A percentile compares a stretch with the other conserved stretches of the same genome.
Evolutionary conservation across 2,888 invertebrate species (phyloP).

Genomic region (Linnaemya vulpina): DNA sequence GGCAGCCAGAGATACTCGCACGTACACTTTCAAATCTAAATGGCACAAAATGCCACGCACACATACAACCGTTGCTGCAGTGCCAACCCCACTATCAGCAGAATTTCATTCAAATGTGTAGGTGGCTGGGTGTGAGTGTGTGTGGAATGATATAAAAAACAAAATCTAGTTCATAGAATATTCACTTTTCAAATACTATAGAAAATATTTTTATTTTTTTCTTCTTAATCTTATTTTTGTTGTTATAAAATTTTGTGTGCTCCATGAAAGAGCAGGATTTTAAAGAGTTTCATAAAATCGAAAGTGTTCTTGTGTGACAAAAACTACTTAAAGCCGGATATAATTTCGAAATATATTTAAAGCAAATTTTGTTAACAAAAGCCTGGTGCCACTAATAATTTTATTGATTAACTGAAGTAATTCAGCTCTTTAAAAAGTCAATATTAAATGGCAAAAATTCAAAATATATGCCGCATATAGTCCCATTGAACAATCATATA

Average conservation of each 20-base stretch:
- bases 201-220: constrained; percentile 13
- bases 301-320: constrained; percentile 19
- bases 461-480: not conserved
- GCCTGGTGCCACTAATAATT: not conserved
- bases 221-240: not conserved
- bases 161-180: constrained; percentile 63
- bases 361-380: not conserved
- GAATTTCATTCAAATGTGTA: not conserved
- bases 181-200: constrained; percentile 56
- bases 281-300: constrained; percentile 48
- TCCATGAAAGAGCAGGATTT: constrained; percentile 19
- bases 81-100: not conserved
- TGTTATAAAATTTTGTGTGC: constrained; percentile 21
- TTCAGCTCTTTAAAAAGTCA: not conserved
- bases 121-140: not conserved
- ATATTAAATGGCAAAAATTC: not conserved
- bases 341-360: constrained; percentile 29
- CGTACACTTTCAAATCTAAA: constrained; percentile 31
- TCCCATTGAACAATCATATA: constrained; percentile 18
- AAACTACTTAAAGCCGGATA: constrained; percentile 10
- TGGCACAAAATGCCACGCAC: constrained; percentile 26
- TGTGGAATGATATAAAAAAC: not conserved
- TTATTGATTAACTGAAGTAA: not conserved
- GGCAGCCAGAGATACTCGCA: constrained; percentile 22
- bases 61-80: not conserved